These are phyloP conservation scores for Ciona savignyi DNA, from an alignment of 23 tunicate species.

Conservation along the genomic window DNA sequence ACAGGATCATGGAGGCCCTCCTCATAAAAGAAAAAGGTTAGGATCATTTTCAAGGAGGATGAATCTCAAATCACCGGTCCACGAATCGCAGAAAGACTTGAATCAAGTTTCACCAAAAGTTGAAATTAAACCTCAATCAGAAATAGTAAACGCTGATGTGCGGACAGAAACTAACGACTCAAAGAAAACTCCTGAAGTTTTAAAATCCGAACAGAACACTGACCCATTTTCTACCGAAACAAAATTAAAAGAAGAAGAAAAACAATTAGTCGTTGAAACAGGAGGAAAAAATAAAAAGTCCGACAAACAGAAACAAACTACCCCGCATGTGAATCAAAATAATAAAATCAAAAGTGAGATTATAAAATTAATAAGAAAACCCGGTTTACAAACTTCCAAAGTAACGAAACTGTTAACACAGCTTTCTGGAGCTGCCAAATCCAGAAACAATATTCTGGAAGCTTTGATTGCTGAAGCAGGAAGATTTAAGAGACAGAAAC, in stretches of 20 bases:
- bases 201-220: neutral
- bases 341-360: neutral
- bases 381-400: neutral
- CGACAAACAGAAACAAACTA: neutral
- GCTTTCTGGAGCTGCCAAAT: neutral
- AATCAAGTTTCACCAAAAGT: neutral
- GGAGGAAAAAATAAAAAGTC: neutral
- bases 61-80: neutral
- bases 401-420: neutral
- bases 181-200: conserved; percentile 30
- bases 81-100: neutral
- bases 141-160: conserved; percentile 9
- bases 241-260: neutral
- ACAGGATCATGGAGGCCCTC: conserved; percentile 20
- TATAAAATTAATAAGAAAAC: neutral
- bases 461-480: conserved; percentile 48
- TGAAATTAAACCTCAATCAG: neutral
- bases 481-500: conserved; percentile 42
- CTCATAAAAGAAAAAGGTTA: conserved; percentile 31
- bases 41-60: neutral
- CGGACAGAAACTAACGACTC: neutral
- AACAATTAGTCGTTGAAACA: neutral
- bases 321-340: neutral
- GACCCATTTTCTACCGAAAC: neutral
- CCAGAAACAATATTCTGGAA: conserved; percentile 12